Evolutionary conservation across 2,888 invertebrate genomes (phyloP), one percentile per base, ranked within the genome.

Genomic region (Theodoxus fluviatilis): DNA sequence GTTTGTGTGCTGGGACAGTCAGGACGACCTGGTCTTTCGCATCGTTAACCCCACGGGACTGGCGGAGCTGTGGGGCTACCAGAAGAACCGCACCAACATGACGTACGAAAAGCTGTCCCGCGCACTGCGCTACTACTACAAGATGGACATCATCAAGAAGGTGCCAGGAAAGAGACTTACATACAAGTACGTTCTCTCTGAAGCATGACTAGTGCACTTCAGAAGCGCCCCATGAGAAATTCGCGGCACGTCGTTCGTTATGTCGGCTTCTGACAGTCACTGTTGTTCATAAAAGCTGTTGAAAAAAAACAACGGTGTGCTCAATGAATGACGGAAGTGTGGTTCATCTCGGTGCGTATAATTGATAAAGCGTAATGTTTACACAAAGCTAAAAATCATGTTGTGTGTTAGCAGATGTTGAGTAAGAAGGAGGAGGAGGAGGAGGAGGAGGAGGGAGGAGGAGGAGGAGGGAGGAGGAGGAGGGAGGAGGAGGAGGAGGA

Each of bases 81-180:
- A 97, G 88, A 97, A 97, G 88, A 96, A 96, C 87, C 95, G 96
- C 86, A 90, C 95, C 67, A 96, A 96, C 37, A 97, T 97, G 97
- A 97, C 97, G 87, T 97, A 97, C 85, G 96, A 97, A 88, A 97
- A 97, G 89, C 95, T 97, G 94, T 96, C 96, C 67, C 91, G 97
- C 76, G 97, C 97, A 55, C 90, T 97, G 57, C 91, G 97, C 83
- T 97, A 98, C 86, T 97, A 97, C 86, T 97, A 97, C 88, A 92
- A 96, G 84, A 96, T 97, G 74, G 96, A 97, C 86, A 97, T 97
- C 80, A 89, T 97, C 78, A 91, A 95, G 79, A 97, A 97, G 89
- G 96, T 97, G 67, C 96, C 96, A 87, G 96, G 97, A 77, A 96
- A 96, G 89, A 90, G 96, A 77, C 95, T 97, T 88, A 97, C 96